A percentile compares a stretch with the other conserved stretches of the same genome.
phyloP scores from a whole-genome alignment of 2,888 invertebrate genomes.

The Keiferia lycopersicella region DNA sequence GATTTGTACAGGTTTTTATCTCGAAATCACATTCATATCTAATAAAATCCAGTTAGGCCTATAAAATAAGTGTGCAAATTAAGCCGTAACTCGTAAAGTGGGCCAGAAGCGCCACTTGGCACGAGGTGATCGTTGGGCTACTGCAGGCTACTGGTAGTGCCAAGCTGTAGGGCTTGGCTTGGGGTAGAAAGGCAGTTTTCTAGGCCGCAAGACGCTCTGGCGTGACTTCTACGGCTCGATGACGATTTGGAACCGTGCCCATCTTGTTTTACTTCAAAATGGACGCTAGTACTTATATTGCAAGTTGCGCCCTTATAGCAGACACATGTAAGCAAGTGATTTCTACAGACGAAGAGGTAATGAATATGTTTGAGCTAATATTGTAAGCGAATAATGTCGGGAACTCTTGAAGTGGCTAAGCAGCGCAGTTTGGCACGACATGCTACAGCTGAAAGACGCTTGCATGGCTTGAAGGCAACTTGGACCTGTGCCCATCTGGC shows the following conservation, averaged over 20 bases:
- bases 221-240: slow-evolving; percentile 50
- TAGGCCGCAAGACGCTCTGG: slow-evolving; percentile 39
- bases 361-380: neutral
- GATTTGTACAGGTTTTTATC: neutral
- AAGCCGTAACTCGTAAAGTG: slow-evolving; percentile 36
- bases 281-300: slow-evolving; percentile 56
- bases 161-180: neutral
- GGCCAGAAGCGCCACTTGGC: slow-evolving; percentile 53
- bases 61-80: slow-evolving; percentile 27
- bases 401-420: neutral
- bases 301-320: slow-evolving; percentile 38
- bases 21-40: neutral
- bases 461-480: no score
- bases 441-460: no score
- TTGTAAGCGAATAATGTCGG: neutral
- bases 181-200: slow-evolving; percentile 3
- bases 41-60: neutral
- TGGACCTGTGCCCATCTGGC: no score
- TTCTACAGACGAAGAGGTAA: neutral
- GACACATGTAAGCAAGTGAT: slow-evolving; percentile 23
- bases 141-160: slow-evolving; percentile 41
- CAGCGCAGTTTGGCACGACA: neutral
- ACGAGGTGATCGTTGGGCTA: slow-evolving; percentile 27
- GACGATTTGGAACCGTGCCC: slow-evolving; percentile 72
- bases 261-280: slow-evolving; percentile 60